Evolutionary conservation across 2,113 vertebrate species (phyloP).

Genomic region (Abramis brama): DNA sequence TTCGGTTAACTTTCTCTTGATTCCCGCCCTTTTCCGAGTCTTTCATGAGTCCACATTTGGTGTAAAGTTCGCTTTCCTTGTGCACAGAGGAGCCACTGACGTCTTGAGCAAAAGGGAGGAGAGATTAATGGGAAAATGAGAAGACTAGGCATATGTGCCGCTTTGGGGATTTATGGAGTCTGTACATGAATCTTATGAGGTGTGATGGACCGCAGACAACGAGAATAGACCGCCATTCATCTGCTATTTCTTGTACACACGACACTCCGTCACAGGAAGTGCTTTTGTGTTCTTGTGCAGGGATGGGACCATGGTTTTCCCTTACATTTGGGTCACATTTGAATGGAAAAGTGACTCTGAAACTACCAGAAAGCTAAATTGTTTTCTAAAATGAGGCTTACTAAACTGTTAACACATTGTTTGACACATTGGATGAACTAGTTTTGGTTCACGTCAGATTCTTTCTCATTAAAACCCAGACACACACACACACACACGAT

Average conservation of each 20-base stretch:
- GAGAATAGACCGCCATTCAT: background rate
- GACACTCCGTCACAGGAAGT: background rate
- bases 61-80: background rate
- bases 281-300: background rate
- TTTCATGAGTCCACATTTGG: constrained; percentile 14
- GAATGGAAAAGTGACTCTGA: background rate
- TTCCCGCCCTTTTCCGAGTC: background rate
- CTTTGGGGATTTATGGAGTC: constrained; percentile 17
- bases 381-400: background rate
- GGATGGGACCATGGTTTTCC: background rate
- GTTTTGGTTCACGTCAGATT: constrained; percentile 11
- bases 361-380: background rate
- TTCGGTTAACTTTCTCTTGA: background rate
- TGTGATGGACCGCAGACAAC: constrained; percentile 14
- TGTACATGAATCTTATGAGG: constrained; percentile 28
- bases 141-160: constrained; percentile 5
- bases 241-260: background rate
- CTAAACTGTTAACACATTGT: constrained; percentile 5
- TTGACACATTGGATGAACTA: background rate
- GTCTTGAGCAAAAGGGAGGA: background rate
- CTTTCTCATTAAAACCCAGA: background rate
- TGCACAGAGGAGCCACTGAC: background rate
- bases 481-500: background rate
- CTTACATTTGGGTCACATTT: constrained; percentile 11
- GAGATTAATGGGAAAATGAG: constrained; percentile 26